Evolutionary conservation across 2,888 invertebrate genomes (phyloP), one percentile per base, ranked within the genome.

Genomic region (Leptinotarsa tumamoca): DNA sequence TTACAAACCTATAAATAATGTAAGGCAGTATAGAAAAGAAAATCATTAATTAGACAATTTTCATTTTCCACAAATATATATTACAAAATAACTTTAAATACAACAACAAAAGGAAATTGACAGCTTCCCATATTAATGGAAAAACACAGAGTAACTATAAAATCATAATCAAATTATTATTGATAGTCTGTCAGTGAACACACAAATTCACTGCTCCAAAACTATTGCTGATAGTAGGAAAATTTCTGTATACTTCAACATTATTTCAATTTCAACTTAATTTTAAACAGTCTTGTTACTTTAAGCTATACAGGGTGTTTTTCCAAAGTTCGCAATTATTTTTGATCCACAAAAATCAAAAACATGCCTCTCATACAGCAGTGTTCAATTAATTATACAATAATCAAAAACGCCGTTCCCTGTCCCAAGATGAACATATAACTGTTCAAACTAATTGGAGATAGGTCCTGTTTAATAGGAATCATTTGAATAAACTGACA

Each of bases 71-170:
- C 82, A 43, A 80, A 82, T 80, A 82, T 78, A 69, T 79, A 73
- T 76, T 80, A 82, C 80, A 77, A 80, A 81, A 78, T 79, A 81
- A 80, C 80, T 80, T 79, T 77, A 80, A 78, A 75, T 79, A 82
- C 80, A 80, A 79, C 80, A 81, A 82, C 82, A 81, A 80, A 78
- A 78, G 69, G 56, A 78, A 73, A 74, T 73, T 67, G 74, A 76
- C 76, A 78, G 76, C 73, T 73, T 72, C 71, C 72, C 76, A 75
- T 74, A 76, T 33, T 18, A 14, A 43, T 69, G 52, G 63, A 67
- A 61, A 50, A 58, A 71, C 27, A 71, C 23, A 49, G 18, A 21
- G 54, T 33, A 54, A 15, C 50, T 18, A 23, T 63, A 71, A 72
- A 72, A 69, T 52, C 17, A 54, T 58, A 61, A 15, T 61, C 61